Evolutionary conservation across 2,888 invertebrate genomes (phyloP).

Genomic region (Latrodectus hesperus): DNA sequence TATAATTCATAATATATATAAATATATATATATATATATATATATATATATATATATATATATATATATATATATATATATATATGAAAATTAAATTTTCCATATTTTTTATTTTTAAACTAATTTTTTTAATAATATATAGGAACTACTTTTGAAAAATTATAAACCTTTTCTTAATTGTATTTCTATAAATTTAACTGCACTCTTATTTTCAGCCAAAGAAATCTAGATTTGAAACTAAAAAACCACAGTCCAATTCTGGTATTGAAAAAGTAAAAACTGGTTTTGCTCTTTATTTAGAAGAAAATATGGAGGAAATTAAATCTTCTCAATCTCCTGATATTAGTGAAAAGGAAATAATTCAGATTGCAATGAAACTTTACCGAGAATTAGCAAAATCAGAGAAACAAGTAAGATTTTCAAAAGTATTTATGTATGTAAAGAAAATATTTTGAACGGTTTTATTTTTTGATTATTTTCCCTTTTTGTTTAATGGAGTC

Average conservation of each 20-base stretch:
- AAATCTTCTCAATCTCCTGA: constrained; percentile 33
- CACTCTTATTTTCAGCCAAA: constrained; percentile 11
- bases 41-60: neutral
- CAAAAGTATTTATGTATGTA: no score
- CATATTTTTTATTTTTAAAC: neutral
- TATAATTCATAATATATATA: no score
- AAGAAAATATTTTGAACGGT: no score
- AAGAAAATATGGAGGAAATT: constrained; percentile 37
- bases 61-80: neutral
- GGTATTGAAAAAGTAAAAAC: constrained; percentile 4
- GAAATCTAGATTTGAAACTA: constrained; percentile 42
- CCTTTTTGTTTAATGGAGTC: no score
- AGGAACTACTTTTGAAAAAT: no score
- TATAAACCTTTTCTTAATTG: neutral
- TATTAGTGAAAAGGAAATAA: constrained; percentile 56
- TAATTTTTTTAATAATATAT: neutral
- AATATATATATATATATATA: neutral
- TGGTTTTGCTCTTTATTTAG: constrained; percentile 53
- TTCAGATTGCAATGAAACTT: constrained; percentile 43
- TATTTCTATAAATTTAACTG: neutral
- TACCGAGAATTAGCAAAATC: constrained; percentile 46
- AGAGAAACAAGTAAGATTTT: constrained; percentile 53
- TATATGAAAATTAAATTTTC: neutral
- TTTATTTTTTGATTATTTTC: no score
- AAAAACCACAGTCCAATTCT: constrained; percentile 2